Percentiles rank a stretch among this genome's conserved stretches.
Conservation (phyloP, 2,113 vertebrate species). For the Alaudala cheleensis region DNA sequence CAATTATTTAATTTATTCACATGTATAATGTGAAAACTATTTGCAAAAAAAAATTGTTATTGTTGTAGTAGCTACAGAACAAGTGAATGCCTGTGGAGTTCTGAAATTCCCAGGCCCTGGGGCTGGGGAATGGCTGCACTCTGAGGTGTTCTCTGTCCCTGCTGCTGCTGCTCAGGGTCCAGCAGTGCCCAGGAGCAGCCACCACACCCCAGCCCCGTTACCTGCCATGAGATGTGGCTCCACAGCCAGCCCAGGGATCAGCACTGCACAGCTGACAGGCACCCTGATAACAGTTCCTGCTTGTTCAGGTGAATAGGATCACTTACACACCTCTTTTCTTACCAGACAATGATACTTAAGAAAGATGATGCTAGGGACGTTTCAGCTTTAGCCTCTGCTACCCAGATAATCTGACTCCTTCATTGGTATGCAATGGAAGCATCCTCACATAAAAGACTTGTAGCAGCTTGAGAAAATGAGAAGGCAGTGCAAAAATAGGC, state of each 20-base stretch:
- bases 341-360: not conserved
- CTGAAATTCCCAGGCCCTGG: not conserved
- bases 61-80: not conserved
- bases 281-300: not conserved
- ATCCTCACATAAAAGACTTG: not conserved
- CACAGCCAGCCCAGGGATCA: not conserved
- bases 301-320: not conserved
- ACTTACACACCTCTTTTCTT: slow-evolving; percentile 37
- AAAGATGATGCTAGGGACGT: not conserved
- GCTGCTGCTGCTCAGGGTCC: not conserved
- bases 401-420: not conserved
- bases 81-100: not conserved
- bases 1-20: not conserved
- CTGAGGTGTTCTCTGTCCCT: not conserved
- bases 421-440: not conserved
- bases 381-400: not conserved
- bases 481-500: not conserved
- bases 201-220: not conserved
- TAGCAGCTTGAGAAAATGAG: not conserved
- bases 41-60: not conserved
- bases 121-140: not conserved
- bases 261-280: not conserved
- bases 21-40: not conserved
- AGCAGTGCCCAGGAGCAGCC: not conserved
- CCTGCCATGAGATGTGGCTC: not conserved